Base-by-base conservation (phyloP, 2,888 invertebrate species). In the Podabrus alpinus region DNA sequence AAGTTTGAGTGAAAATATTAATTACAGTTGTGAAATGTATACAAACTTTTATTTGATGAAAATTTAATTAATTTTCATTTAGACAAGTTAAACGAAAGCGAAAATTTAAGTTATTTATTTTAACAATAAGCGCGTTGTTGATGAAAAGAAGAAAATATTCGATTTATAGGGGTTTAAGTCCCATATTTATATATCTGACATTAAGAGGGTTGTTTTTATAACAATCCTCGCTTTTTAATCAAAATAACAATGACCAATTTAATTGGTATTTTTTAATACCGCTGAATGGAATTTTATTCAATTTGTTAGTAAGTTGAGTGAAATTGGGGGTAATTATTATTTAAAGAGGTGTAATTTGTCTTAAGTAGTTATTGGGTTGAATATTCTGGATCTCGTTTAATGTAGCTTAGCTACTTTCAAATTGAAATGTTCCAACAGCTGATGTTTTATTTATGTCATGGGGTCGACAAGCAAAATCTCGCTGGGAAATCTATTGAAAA, bases 391-490 rank as follows among this genome's bases (percentile, higher is more conserved):
- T 64, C 69, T 72, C 66, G 70, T 72, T 72, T 75, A 72, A 61
- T 61, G 21, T 68, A 70, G 59, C 45, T 45, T 45, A 45, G 45
- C 75, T 72, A 72, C 75, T 77, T 77, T 75, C 74, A 76, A 77
- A 77, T 77, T 77, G 77, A 77, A 77, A 77, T 76, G 77, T 77
- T 77, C 71, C 64, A 64, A 73, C 71, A 69, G 71, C 73, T 68
- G 75, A 77, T 77, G 77, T 77, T 77, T 77, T 77, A 77, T 77
- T 77, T 77, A 77, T 76, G 68, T 69, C 68, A 61, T 68, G 71
- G 62, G 73, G 67, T 67, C 74, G 74, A 71, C 72, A 72, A 72
- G 74, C 66, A 74, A 77, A 77, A 74, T 74, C 77, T 74, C 76
- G 76, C 76, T 67, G 68, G 69, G 72, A 75, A 76, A 76, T 76